Percentiles rank a stretch among this genome's conserved stretches.
These are phyloP conservation scores for Macroteleia sp. DNA, from an alignment of 2,888 invertebrate genomes.

Conservation along the genomic window DNA sequence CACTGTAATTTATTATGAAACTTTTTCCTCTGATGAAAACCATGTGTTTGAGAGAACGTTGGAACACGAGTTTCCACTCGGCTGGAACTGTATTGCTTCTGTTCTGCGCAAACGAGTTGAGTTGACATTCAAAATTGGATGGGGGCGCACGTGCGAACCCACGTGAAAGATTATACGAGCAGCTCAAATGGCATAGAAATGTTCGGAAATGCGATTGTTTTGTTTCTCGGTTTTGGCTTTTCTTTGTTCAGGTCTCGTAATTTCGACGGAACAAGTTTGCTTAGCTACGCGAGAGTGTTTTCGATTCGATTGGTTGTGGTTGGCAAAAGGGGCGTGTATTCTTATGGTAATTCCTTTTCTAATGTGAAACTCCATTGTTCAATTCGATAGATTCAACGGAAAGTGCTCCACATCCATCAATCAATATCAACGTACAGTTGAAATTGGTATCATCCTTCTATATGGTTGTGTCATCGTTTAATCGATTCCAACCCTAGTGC, in stretches of 20 bases:
- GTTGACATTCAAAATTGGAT: constrained; percentile 51
- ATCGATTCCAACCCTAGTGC: too few relatives aligned
- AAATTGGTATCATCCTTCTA: constrained; percentile 17
- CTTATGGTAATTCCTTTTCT: constrained; percentile 40
- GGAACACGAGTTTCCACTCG: constrained; percentile 81
- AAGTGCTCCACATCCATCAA: constrained; percentile 50
- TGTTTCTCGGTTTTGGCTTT: constrained; percentile 29
- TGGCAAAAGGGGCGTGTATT: constrained; percentile 29
- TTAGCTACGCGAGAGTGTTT: constrained; percentile 12
- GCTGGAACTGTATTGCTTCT: constrained; percentile 30
- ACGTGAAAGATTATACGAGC: constrained; percentile 55
- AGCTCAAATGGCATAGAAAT: constrained; percentile 9
- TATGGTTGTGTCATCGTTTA: background rate
- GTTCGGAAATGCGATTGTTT: constrained; percentile 36
- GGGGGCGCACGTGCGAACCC: constrained; percentile 59
- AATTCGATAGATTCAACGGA: constrained; percentile 20
- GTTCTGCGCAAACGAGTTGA: constrained; percentile 38
- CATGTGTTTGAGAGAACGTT: constrained; percentile 62
- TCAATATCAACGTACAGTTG: constrained; percentile 11
- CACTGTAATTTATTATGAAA: too few relatives aligned
- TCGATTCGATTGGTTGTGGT: constrained; percentile 19
- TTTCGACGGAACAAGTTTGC: constrained; percentile 13
- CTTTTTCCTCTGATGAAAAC: constrained; percentile 9
- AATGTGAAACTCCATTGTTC: constrained; percentile 23
- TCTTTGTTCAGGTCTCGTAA: constrained; percentile 20